Base-by-base conservation (phyloP, 2,888 invertebrate species). In the Dysmachus trigonus region DNA sequence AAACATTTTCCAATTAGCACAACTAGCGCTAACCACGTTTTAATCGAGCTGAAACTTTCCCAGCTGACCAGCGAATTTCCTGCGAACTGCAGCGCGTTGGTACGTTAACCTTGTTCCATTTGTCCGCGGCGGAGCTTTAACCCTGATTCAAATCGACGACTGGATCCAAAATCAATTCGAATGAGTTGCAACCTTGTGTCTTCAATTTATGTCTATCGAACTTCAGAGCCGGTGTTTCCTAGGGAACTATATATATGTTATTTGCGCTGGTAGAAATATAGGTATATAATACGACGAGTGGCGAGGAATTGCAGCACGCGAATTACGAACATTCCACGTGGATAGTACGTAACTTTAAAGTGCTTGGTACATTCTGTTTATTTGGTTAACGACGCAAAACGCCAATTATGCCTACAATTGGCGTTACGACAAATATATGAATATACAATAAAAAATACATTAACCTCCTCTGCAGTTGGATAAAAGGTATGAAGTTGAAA, bases 71-170 rank as follows among this genome's bases (percentile, higher is more conserved):
- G 7, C 15, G 74, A 18, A 30, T 33, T 6, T 33, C 18, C 18
- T 13, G 38, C 27, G 13, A 27, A 77, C 27, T 38, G 38, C 77
- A 27, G 10, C 30, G 18, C 41, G 27, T 2, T 2, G 22, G 73
- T 85, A 85, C 79, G 47, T 31, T 87, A 87, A 86, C 87, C 87
- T 87, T 87, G 87, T 62, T 76, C 87, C 82, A 62, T 51, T 79
- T 47, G 51, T 15, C 47, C 51, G 6, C 5, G 0, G 38, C 6
- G 13, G 79, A 79, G 79, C 79, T 79, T 79, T 81, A 53, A 81
- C 81, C 53, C 81, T 81, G 53, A 81, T 81, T 53, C 10, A 22
- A 62, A 30, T 27, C 53, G 22, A 38, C 35, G n/a, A n/a, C 18
- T 27, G 30, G 53, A 81, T 18, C 35, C 35, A 13, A 77, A 77